Percentiles rank a stretch among this genome's conserved stretches.
These are phyloP conservation scores for Drosophila nebulosa DNA, from an alignment of 1,140 invertebrate species.

Conservation along the genomic window DNA sequence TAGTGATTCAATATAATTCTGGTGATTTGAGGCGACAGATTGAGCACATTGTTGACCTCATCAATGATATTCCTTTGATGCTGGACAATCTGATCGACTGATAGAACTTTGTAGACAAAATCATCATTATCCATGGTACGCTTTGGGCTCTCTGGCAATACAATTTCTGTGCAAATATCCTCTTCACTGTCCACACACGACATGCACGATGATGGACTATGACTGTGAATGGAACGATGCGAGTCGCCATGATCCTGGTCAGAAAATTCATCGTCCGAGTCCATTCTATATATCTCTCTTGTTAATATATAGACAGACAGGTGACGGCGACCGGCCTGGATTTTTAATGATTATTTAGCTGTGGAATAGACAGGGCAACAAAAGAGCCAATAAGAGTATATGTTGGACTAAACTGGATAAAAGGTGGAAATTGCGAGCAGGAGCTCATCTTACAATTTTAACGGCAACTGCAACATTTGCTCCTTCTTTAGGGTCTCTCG, in stretches of 20 bases:
- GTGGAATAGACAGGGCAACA: too few relatives aligned
- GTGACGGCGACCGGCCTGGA: not conserved
- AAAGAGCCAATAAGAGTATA: too few relatives aligned
- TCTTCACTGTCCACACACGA: constrained; percentile 90
- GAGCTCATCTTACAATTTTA: not conserved
- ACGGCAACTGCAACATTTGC: constrained; percentile 14
- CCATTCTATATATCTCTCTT: constrained; percentile 84
- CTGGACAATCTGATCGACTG: constrained; percentile 96
- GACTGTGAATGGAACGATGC: constrained; percentile 83
- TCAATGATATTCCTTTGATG: constrained; percentile 98
- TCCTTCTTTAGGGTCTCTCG: not conserved
- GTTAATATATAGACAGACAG: not conserved
- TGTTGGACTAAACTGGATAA: too few relatives aligned
- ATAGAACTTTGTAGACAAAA: constrained; percentile 95
- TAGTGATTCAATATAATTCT: constrained; percentile 97
- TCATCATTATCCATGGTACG: constrained; percentile 90
- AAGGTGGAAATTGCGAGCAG: too few relatives aligned
- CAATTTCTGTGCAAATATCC: constrained; percentile 93
- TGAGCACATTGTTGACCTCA: constrained; percentile 94
- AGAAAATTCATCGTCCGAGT: constrained; percentile 92
- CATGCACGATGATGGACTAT: constrained; percentile 84
- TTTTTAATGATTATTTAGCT: constrained; percentile 15
- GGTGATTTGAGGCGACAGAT: constrained; percentile 93
- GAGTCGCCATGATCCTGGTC: constrained; percentile 92
- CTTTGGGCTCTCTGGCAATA: constrained; percentile 84